Evolutionary conservation across 2,797 vertebrate species (phyloP), one percentile per base, ranked within the genome.

Genomic region (Myripristis murdjan): DNA sequence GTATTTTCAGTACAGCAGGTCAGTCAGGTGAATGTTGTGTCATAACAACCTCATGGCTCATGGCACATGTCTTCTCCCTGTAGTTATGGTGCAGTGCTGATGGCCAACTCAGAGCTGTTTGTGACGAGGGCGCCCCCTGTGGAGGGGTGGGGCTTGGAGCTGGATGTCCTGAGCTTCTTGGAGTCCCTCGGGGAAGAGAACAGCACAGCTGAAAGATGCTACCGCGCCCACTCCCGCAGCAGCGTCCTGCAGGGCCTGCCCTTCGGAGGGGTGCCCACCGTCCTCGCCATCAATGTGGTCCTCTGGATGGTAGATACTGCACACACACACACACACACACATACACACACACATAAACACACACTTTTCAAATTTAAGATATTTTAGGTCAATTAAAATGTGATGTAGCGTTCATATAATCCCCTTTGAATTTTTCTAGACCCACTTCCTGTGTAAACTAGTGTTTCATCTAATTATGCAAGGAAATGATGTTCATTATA

Each of bases 231-330:
- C 52, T 95, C 96, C 14, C 96, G 39, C 80, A 98, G 94, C 93
- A 97, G 96, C 0, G 97, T 99, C 63, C 95, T 99, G 53, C 96
- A 97, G 87, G 98, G 97, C 5, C 92, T 98, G 88, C 96, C 98
- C 0, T 99, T 99, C 0, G 98, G 97, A 0, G 98, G 98, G 0
- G 91, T 99, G 58, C 98, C 97, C 75, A 99, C 97, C 0, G 97
- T 99, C 64, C 95, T 99, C 0, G 60, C 92, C 84, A 95, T 99
- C 89, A 99, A 99, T 51, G 77, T 96, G 49, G 68, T 95, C 74
- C 79, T 97, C 74, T 99, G 97, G 98, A 88, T 99, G 96, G 98
- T 99, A 93, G 26, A 90, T 88, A 12, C 49, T 18, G 24, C 22
- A 15, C 58, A 20, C 51, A 47, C 58, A 53, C 54, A 41, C 39